Base-by-base conservation (phyloP, 1,140 invertebrate genomes). In the Acromyrmex echinatior region DNA sequence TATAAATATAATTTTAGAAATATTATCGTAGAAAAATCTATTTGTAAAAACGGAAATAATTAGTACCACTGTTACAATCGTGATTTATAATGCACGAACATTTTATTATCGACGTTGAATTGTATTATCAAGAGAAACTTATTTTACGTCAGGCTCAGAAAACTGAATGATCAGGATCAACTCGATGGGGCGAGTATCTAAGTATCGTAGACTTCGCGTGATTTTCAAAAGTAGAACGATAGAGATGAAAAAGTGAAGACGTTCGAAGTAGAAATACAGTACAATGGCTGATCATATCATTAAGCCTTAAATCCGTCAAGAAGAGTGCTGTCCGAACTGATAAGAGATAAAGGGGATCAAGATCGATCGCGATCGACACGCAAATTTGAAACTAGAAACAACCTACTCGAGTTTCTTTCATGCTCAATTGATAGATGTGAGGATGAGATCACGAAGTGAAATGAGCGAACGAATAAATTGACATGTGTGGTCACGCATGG, bases 221-320 rank as follows among this genome's bases (percentile, higher is more conserved):
- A 68, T 86, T 63, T 85, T 78, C 73, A 53, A 14, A 18, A 39
- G 25, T 66, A 77, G 51, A 62, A 35, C 58, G 49, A 28, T 35
- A 87, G 51, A 39, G 3, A 31, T 60, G 14, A 21, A 51, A 31
- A 88, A 84, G 63, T 65, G 35, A 70, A 60, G 53, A 86, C 31
- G 79, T 77, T 62, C 45, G 58, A 85, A 25, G 56, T 63, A 77
- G 68, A 25, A 86, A 68, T 70, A 90, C 86, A 87, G 85, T 92
- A 86, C 87, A 92, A 92, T 28, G 89, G 90, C 87, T 87, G 91
- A 78, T 92, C 92, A 93, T 93, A 93, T 93, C 92, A 93, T 86
- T 81, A 86, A 92, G 90, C 86, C 91, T 90, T 91, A 88, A 91
- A 91, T 92, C 89, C 90, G 90, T 91, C 90, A 87, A 91, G 70